Evolutionary conservation across 2,113 vertebrate genomes (phyloP).

Genomic region (Murina feae): DNA sequence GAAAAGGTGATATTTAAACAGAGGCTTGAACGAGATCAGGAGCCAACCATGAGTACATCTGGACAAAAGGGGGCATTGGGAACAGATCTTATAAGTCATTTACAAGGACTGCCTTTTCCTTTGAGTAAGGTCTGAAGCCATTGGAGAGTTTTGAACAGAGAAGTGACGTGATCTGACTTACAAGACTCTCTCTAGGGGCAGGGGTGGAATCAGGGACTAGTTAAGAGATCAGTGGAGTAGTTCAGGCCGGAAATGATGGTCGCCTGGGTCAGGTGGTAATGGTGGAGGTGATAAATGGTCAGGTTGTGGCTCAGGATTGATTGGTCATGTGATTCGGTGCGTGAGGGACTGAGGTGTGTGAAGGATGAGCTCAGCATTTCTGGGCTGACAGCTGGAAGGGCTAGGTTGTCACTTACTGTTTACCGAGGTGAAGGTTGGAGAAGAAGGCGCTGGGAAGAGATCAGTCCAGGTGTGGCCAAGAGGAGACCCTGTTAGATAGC

Average conservation of each 20-base stretch:
- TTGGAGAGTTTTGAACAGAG: neutral
- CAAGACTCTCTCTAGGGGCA: neutral
- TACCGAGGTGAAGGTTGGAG: neutral
- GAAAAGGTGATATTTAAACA: neutral
- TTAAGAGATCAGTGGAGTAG: neutral
- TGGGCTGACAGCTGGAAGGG: neutral
- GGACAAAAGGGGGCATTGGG: neutral
- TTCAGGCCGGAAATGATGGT: neutral
- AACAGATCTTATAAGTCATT: neutral
- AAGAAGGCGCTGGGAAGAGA: neutral
- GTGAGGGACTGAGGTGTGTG: neutral
- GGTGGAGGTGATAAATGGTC: neutral
- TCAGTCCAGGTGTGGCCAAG: neutral
- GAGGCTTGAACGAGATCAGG: neutral
- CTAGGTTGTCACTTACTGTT: neutral
- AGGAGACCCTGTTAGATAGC: neutral
- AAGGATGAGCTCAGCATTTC: neutral
- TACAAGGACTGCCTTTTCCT: neutral
- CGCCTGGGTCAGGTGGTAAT: neutral
- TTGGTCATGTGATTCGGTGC: neutral
- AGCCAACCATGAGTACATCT: neutral
- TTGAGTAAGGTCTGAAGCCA: neutral
- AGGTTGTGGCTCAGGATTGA: neutral
- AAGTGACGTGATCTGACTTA: neutral
- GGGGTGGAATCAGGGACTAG: neutral